Conservation (phyloP, 2,113 vertebrate species). For the Rhea americana region DNA sequence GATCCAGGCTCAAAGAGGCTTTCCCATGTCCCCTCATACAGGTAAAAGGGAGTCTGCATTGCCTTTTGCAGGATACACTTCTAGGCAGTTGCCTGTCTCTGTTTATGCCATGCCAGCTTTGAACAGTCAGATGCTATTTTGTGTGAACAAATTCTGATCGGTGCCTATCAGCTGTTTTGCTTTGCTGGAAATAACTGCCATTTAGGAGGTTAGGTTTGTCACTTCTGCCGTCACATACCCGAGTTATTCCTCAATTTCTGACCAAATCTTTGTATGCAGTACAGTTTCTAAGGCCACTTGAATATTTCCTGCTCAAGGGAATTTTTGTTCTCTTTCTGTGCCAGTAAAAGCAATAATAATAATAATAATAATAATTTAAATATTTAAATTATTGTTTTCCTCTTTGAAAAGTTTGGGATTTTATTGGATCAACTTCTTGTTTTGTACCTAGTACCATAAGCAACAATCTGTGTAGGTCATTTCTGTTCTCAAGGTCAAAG, state of each 20-base stretch:
- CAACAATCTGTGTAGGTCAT: background rate
- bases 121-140: background rate
- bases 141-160: background rate
- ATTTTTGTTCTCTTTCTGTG: background rate
- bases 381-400: background rate
- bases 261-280: background rate
- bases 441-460: background rate
- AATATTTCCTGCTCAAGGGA: background rate
- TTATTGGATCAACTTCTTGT: background rate
- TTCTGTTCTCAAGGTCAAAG: background rate
- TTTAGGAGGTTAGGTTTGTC: background rate
- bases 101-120: background rate
- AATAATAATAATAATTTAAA: background rate
- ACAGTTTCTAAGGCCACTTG: background rate
- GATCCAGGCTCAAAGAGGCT: background rate
- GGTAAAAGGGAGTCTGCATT: accelerated
- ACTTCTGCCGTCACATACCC: background rate
- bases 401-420: background rate
- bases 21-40: background rate
- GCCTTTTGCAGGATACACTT: background rate
- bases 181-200: background rate
- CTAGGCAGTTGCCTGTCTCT: background rate
- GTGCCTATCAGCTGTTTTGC: background rate
- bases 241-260: background rate
- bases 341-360: background rate